Conservation (phyloP, 2,797 vertebrate species). For the Parotocinclus haroldoi region DNA sequence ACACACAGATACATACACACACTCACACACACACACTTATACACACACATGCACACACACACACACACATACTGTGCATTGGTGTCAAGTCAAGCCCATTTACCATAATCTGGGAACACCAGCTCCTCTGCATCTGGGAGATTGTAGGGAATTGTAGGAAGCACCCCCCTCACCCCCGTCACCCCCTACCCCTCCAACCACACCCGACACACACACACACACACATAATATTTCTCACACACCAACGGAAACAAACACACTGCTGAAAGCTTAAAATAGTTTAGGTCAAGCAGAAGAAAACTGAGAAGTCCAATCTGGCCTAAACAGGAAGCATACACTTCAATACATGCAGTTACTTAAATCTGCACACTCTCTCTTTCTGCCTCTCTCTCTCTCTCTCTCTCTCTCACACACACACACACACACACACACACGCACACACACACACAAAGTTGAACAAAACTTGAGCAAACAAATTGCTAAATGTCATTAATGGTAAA, state of each 20-base stretch:
- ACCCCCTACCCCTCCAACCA: neutral
- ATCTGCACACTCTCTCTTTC: neutral
- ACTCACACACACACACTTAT: too few species aligned
- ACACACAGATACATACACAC: conserved; percentile 5
- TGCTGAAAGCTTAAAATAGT: conserved; percentile 18
- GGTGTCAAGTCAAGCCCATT: conserved; percentile 14
- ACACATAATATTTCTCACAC: conserved; percentile 3
- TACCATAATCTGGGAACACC: conserved; percentile 19
- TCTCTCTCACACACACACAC: too few species aligned
- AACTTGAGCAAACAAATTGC: too few species aligned
- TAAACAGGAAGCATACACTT: conserved; percentile 7
- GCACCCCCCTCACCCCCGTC: too few species aligned
- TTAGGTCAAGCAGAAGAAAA: conserved; percentile 1
- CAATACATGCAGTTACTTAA: conserved; percentile 6
- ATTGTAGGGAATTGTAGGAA: conserved; percentile 23
- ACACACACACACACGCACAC: too few species aligned
- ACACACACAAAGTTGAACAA: too few species aligned
- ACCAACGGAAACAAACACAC: neutral
- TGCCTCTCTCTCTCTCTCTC: too few species aligned
- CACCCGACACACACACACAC: neutral
- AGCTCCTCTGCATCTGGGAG: conserved; percentile 23
- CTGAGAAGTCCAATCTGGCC: conserved; percentile 11
- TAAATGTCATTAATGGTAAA: too few species aligned
- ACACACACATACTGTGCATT: neutral
- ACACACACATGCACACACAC: too few species aligned